These are phyloP conservation scores for Pterophyllum scalare DNA, from an alignment of 2,113 vertebrate genomes.

Conservation along the genomic window DNA sequence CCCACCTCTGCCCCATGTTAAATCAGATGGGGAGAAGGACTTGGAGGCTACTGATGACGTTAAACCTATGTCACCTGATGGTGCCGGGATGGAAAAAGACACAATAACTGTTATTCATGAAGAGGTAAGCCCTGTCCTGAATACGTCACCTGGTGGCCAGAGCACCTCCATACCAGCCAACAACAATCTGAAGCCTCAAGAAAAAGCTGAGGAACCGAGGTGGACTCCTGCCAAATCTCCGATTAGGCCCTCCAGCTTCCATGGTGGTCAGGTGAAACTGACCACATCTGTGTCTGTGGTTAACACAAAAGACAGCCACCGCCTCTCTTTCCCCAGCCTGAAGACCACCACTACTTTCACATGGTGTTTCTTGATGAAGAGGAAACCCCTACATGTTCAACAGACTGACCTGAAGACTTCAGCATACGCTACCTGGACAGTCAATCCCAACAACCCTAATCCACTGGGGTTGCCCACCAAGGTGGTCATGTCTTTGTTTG, in stretches of 20 bases:
- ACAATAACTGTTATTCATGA: slow-evolving; percentile 66
- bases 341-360: slow-evolving; percentile 95
- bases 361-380: slow-evolving; percentile 94
- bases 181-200: slow-evolving; percentile 76
- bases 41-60: slow-evolving; percentile 62
- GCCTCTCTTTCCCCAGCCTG: slow-evolving; percentile 90
- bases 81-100: slow-evolving; percentile 78
- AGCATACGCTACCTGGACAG: slow-evolving; percentile 89
- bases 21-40: slow-evolving; percentile 67
- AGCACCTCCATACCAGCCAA: slow-evolving; percentile 49
- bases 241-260: slow-evolving; percentile 71
- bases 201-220: slow-evolving; percentile 81
- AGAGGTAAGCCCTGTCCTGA: slow-evolving; percentile 27
- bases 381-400: slow-evolving; percentile 87
- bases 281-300: slow-evolving; percentile 76
- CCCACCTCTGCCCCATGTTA: slow-evolving; percentile 75
- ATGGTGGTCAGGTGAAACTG: slow-evolving; percentile 80
- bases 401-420: slow-evolving; percentile 92
- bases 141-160: slow-evolving; percentile 68
- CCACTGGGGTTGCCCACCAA: slow-evolving; percentile 94
- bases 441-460: slow-evolving; percentile 88
- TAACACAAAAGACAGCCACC: slow-evolving; percentile 83
- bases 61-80: slow-evolving; percentile 73
- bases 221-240: slow-evolving; percentile 79
- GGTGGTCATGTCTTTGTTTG: slow-evolving; percentile 93